phyloP scores from a whole-genome alignment of 2,797 vertebrate genomes.

The Esox masquinongy region DNA sequence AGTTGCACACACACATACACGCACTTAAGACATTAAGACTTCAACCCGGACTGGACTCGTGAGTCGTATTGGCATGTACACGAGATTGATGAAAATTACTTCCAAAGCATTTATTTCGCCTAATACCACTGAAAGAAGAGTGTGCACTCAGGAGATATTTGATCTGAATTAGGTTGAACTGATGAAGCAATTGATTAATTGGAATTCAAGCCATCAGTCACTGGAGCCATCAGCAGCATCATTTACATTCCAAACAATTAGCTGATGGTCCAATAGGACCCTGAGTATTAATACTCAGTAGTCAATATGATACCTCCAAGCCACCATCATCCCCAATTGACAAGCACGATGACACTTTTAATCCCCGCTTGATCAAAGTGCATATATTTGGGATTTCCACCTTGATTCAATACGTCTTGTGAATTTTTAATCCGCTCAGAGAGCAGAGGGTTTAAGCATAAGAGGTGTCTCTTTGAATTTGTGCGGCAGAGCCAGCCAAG shows the following conservation, averaged over 20 bases:
- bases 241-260: conserved; percentile 98
- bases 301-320: conserved; percentile 82
- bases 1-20: conserved; percentile 59
- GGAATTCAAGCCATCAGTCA: conserved; percentile 99
- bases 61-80: conserved; percentile 84
- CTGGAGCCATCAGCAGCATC: conserved; percentile 90
- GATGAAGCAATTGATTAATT: conserved; percentile 99
- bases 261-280: conserved; percentile 87
- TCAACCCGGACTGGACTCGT: conserved; percentile 66
- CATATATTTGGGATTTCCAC: conserved; percentile 78
- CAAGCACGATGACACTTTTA: conserved; percentile 74
- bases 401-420: conserved; percentile 74
- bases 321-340: conserved; percentile 79
- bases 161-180: conserved; percentile 97
- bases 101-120: conserved; percentile 90
- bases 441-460: conserved; percentile 36
- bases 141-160: conserved; percentile 92
- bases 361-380: conserved; percentile 78
- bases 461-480: conserved; percentile 41
- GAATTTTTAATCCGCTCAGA: conserved; percentile 75
- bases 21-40: conserved; percentile 78
- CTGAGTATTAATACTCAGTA: conserved; percentile 84
- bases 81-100: conserved; percentile 91
- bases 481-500: conserved; percentile 5
- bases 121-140: conserved; percentile 85